Percentiles rank a stretch among this genome's conserved stretches.
phyloP scores from a whole-genome alignment of 2,113 vertebrate species.

The Cheirogaleus medius region DNA sequence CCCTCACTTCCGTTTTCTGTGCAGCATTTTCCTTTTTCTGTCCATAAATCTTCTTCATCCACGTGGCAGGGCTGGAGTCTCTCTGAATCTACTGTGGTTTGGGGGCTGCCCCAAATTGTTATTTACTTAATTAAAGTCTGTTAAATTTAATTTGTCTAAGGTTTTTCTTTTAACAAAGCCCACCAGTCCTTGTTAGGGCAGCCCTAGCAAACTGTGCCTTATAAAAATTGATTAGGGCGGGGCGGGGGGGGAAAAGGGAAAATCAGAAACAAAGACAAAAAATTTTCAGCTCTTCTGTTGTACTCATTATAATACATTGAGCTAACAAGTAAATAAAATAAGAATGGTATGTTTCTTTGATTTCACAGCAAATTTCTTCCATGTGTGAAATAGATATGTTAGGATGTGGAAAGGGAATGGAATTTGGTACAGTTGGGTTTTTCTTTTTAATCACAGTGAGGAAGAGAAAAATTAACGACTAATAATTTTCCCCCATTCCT shows the following conservation, averaged over 20 bases:
- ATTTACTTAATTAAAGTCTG: too few species aligned
- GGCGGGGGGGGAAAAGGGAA: neutral
- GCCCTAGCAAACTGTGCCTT: neutral
- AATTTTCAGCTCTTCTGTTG: neutral
- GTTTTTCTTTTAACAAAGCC: too few species aligned
- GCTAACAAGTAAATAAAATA: neutral
- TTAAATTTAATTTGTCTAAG: too few species aligned
- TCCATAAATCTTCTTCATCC: too few species aligned
- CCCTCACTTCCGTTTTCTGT: too few species aligned
- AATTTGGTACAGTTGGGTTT: neutral
- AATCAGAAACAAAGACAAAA: neutral
- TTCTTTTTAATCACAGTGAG: neutral
- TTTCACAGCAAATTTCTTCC: slow-evolving; percentile 6
- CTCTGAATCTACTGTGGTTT: too few species aligned
- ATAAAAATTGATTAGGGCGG: neutral
- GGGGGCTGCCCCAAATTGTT: too few species aligned
- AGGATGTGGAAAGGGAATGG: neutral
- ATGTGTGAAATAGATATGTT: neutral
- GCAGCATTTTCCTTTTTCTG: too few species aligned
- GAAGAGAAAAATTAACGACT: neutral
- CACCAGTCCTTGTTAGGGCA: neutral
- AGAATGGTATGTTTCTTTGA: neutral
- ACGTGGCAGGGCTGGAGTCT: too few species aligned
- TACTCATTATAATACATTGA: neutral
- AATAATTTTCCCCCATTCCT: slow-evolving; percentile 15